phyloP scores from a whole-genome alignment of 2,113 vertebrate species.

The Helogale parvula region DNA sequence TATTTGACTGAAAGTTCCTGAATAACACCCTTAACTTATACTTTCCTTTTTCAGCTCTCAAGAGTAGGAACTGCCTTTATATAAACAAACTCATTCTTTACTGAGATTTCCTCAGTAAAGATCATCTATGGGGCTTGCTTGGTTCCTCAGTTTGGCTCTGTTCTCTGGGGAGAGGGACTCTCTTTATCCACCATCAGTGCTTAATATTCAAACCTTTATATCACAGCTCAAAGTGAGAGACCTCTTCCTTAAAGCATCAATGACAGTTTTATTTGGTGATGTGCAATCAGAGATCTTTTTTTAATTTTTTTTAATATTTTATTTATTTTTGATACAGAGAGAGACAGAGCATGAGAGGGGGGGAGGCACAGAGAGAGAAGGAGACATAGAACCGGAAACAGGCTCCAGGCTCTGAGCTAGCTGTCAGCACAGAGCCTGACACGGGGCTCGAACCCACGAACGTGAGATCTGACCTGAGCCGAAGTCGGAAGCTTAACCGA shows the following conservation, averaged over 20 bases:
- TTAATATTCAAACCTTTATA: not conserved
- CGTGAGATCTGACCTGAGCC: no score
- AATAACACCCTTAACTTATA: not conserved
- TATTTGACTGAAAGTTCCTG: not conserved
- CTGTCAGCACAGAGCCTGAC: no score
- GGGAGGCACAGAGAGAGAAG: no score
- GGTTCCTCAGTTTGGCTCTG: not conserved
- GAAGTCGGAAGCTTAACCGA: no score
- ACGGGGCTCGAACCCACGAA: no score
- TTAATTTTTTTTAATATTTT: no score
- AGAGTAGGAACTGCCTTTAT: not conserved
- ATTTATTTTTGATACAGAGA: no score
- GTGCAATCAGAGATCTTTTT: not conserved
- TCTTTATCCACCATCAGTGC: not conserved
- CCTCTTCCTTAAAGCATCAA: not conserved
- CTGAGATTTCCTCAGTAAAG: not conserved
- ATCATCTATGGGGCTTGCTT: not conserved
- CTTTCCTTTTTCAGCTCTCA: not conserved
- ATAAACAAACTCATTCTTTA: not conserved
- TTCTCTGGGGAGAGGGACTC: not conserved
- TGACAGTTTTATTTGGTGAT: not conserved
- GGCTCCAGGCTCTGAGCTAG: no score
- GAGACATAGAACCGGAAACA: no score
- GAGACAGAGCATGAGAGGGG: no score
- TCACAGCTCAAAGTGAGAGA: not conserved